Evolutionary conservation across 30 jellyfish, hydroid and myxozoan species (phyloP), one percentile per base, ranked within the genome.

Genomic region (Kudoa iwatai): DNA sequence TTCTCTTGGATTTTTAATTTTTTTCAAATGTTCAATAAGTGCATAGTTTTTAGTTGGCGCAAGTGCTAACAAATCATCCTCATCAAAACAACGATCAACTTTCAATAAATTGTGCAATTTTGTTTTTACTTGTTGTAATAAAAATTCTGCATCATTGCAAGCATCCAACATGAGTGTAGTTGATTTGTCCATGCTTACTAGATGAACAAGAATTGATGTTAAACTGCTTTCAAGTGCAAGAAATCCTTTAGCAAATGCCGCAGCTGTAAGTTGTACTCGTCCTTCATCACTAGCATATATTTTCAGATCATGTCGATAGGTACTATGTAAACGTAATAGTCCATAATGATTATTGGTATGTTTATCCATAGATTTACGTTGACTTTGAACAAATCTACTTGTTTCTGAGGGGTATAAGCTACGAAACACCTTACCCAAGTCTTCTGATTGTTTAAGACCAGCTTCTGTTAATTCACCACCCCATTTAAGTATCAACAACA

Each of bases 251-350:
- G 96, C 88, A 53, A 77, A 77, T 0, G 96, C 96, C 30, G 96
- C 96, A 20, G 96, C 96, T 3, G 96, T 77, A 64, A 64, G 58
- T 32, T 77, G 96, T n/a, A 77, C 96, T n/a, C 96, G 39, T 11
- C 96, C 96, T 45, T 77, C 96, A 48, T 77, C 96, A 0, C 88
- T 61, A 17, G 96, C 85, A 32, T 62, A 77, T n/a, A 77, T 63
- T 38, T 77, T 77, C 46, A 77, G 57, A 47, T 77, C 88, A 34
- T 77, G 96, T 25, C 96, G 62, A 51, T 77, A 77, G 15, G 96
- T 77, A 53, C 96, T 77, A 59, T 77, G 96, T 19, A 77, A 63
- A 56, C 96, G 88, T 40, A 77, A 45, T 30, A 77, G 65, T 19
- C 96, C 96, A 49, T 81, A 62, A 20, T 9, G n/a, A n/a, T 6